Conservation (phyloP, 2,113 vertebrate species). For the Daphoenositta chrysoptera region DNA sequence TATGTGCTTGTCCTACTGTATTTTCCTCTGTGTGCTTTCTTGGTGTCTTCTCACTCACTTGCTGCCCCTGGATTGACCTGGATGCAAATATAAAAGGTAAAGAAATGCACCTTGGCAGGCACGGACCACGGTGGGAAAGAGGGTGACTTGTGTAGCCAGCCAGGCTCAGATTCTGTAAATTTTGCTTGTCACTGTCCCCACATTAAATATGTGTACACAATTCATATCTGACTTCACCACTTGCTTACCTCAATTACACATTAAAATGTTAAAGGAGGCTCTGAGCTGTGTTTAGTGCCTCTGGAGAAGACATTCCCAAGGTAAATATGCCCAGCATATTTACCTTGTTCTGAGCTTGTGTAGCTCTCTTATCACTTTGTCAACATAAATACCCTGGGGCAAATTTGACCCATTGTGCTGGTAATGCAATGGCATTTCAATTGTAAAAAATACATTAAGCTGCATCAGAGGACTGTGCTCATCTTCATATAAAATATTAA, state of each 20-base stretch:
- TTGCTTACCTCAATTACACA: not conserved
- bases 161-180: not conserved
- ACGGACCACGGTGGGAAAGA: not conserved
- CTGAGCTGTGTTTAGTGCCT: not conserved
- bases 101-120: not conserved
- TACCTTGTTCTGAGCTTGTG: not conserved
- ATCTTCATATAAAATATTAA: slow-evolving; percentile 1
- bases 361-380: not conserved
- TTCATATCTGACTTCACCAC: not conserved
- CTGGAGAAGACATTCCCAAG: not conserved
- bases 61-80: not conserved
- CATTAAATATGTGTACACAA: not conserved
- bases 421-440: not conserved
- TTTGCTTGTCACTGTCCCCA: not conserved
- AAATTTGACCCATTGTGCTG: not conserved
- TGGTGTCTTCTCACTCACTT: not conserved
- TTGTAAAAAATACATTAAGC: not conserved
- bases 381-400: not conserved
- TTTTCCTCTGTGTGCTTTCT: not conserved
- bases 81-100: not conserved
- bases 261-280: not conserved
- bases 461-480: not conserved
- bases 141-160: not conserved
- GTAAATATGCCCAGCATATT: not conserved
- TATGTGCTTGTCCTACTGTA: not conserved